Evolutionary conservation across 2,888 invertebrate genomes (phyloP).

Genomic region (Dynastes tityus): DNA sequence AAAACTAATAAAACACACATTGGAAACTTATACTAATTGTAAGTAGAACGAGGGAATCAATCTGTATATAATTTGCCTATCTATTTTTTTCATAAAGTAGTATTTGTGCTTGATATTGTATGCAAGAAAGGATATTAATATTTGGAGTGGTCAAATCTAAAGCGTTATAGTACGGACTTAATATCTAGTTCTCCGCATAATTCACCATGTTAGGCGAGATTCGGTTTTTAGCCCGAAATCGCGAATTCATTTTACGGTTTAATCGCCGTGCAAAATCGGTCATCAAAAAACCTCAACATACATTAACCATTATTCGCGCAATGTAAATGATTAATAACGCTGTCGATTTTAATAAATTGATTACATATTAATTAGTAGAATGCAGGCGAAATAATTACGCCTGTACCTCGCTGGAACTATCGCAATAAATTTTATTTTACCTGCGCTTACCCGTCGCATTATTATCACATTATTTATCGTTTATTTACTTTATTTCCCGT

Average conservation of each 20-base stretch:
- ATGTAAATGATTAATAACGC: conserved; percentile 9
- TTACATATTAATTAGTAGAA: conserved; percentile 36
- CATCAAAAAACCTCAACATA: conserved; percentile 20
- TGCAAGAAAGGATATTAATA: no score
- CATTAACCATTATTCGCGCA: conserved; percentile 1
- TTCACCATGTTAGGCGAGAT: no score
- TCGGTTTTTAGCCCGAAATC: not conserved
- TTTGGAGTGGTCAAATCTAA: no score
- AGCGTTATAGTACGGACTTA: no score
- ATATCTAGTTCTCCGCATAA: no score
- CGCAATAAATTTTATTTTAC: conserved; percentile 45
- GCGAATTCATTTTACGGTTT: not conserved
- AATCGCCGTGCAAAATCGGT: not conserved
- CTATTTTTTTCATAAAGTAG: no score
- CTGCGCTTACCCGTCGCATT: conserved; percentile 23
- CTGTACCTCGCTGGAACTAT: not conserved
- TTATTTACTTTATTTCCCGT: conserved; percentile 32
- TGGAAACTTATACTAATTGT: no score
- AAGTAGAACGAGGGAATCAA: no score
- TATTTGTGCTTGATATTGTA: no score
- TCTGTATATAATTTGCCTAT: no score
- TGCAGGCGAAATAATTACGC: conserved; percentile 37
- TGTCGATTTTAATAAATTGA: conserved; percentile 34
- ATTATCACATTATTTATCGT: conserved; percentile 47
- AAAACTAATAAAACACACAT: no score